Percentiles rank a stretch among this genome's conserved stretches.
These are phyloP conservation scores for Protonibea diacanthus DNA, from an alignment of 2,797 vertebrate species.

Conservation along the genomic window DNA sequence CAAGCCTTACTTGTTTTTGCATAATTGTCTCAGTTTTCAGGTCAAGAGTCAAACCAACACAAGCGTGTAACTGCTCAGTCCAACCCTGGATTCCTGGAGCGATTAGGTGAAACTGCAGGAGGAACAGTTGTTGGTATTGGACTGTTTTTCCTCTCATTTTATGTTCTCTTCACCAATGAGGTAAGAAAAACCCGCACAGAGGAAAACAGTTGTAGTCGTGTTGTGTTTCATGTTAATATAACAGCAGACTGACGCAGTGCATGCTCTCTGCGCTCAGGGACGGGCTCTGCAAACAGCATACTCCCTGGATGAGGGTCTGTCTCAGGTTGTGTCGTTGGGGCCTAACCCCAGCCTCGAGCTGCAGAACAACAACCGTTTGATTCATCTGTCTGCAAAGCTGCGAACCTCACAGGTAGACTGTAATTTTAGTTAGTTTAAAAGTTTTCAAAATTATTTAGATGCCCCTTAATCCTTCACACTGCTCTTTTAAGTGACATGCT, in stretches of 20 bases:
- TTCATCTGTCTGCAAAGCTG: constrained; percentile 90
- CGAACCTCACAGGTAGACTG: constrained; percentile 89
- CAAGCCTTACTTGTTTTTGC: neutral
- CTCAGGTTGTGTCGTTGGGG: constrained; percentile 87
- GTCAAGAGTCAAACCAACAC: constrained; percentile 76
- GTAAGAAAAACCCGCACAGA: constrained; percentile 60
- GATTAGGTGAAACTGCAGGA: constrained; percentile 91
- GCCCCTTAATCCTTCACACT: no score
- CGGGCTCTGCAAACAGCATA: constrained; percentile 88
- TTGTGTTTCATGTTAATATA: neutral
- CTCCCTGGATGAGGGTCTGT: constrained; percentile 93
- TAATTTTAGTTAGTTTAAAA: neutral
- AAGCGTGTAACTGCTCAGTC: constrained; percentile 80
- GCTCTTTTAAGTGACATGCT: neutral
- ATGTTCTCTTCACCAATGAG: constrained; percentile 97
- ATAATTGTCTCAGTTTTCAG: constrained; percentile 66
- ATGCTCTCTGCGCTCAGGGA: constrained; percentile 81
- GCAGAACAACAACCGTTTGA: constrained; percentile 89
- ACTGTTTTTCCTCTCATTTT: constrained; percentile 91
- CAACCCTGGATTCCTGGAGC: constrained; percentile 93
- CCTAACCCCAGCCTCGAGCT: constrained; percentile 81
- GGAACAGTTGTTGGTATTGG: constrained; percentile 90
- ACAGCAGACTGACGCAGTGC: neutral
- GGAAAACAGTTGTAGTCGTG: neutral
- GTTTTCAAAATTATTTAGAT: no score